phyloP scores from a whole-genome alignment of 1,140 invertebrate species.

The Sinella curviseta region DNA sequence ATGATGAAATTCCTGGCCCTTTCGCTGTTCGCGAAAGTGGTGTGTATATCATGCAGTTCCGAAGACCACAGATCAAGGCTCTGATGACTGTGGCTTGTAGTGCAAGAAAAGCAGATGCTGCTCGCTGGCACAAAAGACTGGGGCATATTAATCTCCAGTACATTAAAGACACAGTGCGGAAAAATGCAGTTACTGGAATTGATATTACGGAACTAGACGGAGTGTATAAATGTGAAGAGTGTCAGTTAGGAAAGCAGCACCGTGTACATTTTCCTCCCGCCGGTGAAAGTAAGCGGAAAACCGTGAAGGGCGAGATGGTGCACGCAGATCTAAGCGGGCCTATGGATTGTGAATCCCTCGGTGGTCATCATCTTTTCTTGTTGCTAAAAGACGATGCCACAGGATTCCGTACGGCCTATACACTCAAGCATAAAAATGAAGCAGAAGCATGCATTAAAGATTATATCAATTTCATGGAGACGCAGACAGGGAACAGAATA shows the following conservation, averaged over 20 bases:
- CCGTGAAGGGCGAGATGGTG: background rate
- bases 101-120: no score
- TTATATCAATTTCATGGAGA: slow-evolving; percentile 43
- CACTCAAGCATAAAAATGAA: background rate
- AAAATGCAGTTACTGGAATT: background rate
- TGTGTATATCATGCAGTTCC: no score
- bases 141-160: background rate
- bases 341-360: background rate
- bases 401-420: background rate
- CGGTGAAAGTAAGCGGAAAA: background rate
- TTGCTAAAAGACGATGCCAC: background rate
- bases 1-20: no score
- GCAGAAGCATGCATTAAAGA: background rate
- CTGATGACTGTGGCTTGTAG: no score
- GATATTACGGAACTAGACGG: background rate
- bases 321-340: background rate
- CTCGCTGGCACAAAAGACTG: slow-evolving; percentile 8
- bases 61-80: no score
- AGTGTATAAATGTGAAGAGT: background rate
- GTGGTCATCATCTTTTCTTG: background rate
- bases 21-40: no score
- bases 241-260: background rate
- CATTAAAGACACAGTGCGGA: background rate
- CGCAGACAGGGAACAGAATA: slow-evolving; percentile 51
- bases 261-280: background rate